These are phyloP conservation scores for Siphonodentalium dalli DNA, from an alignment of 2,888 invertebrate genomes.

Conservation along the genomic window DNA sequence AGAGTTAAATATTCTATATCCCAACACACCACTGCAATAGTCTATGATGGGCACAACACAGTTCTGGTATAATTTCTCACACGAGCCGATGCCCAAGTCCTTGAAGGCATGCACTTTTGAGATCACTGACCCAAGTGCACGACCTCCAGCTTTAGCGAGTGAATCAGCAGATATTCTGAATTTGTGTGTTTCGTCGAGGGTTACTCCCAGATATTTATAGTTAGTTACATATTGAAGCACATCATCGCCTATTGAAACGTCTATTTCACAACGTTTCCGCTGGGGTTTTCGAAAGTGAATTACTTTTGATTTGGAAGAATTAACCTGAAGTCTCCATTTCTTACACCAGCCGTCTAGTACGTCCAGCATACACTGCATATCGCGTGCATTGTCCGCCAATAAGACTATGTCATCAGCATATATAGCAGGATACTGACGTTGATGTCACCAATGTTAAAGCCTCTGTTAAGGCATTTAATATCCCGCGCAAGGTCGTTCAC, in stretches of 20 bases:
- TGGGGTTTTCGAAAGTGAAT: not conserved
- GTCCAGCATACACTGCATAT: not conserved
- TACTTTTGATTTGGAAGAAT: not conserved
- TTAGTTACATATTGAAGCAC: not conserved
- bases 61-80: too few relatives aligned
- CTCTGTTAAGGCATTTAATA: slow-evolving; percentile 12
- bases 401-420: slow-evolving; percentile 1
- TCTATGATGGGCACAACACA: too few relatives aligned
- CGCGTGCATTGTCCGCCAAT: not conserved
- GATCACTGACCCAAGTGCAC: not conserved
- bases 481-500: not conserved
- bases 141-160: not conserved
- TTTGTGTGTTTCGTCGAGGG: not conserved
- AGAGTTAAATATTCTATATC: too few relatives aligned
- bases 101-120: not conserved
- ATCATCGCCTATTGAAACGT: not conserved
- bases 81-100: too few relatives aligned
- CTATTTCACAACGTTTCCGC: not conserved
- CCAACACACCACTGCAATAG: too few relatives aligned
- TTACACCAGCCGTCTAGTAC: not conserved
- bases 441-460: not conserved
- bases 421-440: slow-evolving; percentile 6
- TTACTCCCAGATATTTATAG: slow-evolving; percentile 1
- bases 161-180: not conserved
- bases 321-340: not conserved